Evolutionary conservation across 1,140 invertebrate species (phyloP).

Genomic region (Trichonephila inaurata): DNA sequence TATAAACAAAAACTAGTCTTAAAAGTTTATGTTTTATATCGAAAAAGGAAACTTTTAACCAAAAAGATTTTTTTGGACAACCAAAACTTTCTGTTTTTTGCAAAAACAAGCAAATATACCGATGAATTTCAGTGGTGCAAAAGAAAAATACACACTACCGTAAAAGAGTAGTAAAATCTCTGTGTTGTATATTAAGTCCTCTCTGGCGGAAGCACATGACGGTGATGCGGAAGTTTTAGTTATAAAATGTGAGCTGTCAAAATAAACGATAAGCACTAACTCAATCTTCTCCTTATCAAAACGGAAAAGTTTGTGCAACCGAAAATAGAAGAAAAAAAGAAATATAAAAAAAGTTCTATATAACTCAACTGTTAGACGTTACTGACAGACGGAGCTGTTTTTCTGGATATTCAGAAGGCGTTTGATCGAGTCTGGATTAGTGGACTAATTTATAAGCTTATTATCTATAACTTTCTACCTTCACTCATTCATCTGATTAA

Average conservation of each 20-base stretch:
- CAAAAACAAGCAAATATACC: background rate
- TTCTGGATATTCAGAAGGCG: no score
- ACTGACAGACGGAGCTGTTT: no score
- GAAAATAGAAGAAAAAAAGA: background rate
- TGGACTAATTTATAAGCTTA: no score
- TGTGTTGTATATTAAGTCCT: background rate
- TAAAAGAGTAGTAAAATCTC: background rate
- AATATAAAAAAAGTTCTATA: background rate
- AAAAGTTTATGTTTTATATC: background rate
- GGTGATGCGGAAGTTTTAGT: background rate
- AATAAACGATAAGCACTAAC: conserved; percentile 18
- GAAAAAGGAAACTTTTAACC: background rate
- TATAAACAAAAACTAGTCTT: background rate
- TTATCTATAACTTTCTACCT: no score
- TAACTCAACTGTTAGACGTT: background rate
- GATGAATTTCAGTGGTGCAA: background rate
- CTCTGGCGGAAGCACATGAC: background rate
- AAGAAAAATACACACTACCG: background rate
- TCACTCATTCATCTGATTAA: no score
- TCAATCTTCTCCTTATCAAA: background rate
- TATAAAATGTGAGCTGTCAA: conserved; percentile 30
- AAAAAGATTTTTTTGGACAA: background rate
- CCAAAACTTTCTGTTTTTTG: background rate
- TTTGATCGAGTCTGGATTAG: no score
- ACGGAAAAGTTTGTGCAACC: background rate